These are phyloP conservation scores for Amphiprion ocellaris DNA, from an alignment of 2,113 vertebrate species.

Conservation along the genomic window DNA sequence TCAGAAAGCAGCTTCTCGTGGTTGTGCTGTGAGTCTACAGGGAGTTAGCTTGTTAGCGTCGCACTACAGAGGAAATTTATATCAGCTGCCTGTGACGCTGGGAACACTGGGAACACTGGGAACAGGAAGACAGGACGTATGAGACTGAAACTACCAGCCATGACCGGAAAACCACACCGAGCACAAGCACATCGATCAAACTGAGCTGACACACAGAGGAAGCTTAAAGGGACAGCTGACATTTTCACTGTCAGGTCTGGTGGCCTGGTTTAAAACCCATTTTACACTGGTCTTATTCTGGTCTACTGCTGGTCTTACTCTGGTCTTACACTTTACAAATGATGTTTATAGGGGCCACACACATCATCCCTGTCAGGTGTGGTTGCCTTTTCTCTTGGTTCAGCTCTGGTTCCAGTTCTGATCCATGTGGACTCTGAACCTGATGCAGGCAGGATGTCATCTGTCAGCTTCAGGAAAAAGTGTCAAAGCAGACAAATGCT, in stretches of 20 bases:
- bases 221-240: neutral
- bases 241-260: no score
- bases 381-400: no score
- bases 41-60: conserved; percentile 40
- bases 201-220: neutral
- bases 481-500: no score
- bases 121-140: conserved; percentile 21
- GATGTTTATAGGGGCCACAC: no score
- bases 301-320: no score
- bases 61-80: conserved; percentile 17
- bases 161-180: conserved; percentile 13
- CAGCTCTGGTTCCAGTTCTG: no score
- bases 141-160: conserved; percentile 36
- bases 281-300: neutral
- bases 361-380: no score
- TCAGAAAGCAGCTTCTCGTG: conserved; percentile 18
- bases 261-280: neutral
- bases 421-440: no score
- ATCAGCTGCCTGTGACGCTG: conserved; percentile 29
- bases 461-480: no score
- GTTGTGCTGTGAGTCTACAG: conserved; percentile 9
- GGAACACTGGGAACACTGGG: conserved; percentile 13
- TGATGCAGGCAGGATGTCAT: no score
- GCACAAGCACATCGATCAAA: no score
- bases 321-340: no score